Conservation (phyloP, 2,113 vertebrate species). For the Gracilinanus agilis region DNA sequence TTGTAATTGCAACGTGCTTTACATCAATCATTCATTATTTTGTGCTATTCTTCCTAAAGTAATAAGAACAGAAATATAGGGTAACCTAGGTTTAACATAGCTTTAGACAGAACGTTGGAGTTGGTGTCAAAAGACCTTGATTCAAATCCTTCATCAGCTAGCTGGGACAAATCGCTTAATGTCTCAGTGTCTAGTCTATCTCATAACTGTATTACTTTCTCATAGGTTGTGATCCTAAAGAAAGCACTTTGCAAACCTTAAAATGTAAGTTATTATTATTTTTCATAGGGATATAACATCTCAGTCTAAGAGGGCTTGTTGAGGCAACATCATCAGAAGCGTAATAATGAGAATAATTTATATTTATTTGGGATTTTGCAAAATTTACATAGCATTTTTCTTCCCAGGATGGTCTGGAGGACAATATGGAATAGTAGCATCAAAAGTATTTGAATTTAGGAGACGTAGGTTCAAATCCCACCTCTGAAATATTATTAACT, state of each 20-base stretch:
- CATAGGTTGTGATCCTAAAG: not conserved
- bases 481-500: not conserved
- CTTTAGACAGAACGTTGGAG: not conserved
- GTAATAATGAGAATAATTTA: not conserved
- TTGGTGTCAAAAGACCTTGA: not conserved
- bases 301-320: not conserved
- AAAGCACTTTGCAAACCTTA: not conserved
- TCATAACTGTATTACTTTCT: not conserved
- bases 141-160: not conserved
- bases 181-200: not conserved
- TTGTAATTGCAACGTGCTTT: not conserved
- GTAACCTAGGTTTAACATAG: not conserved
- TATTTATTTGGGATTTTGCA: not conserved
- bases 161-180: not conserved
- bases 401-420: not conserved
- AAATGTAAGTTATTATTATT: not conserved
- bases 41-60: not conserved
- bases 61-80: not conserved
- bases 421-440: not conserved
- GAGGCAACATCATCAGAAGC: not conserved
- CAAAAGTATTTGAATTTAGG: not conserved
- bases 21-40: not conserved
- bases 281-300: not conserved
- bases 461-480: not conserved
- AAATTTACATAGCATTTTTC: not conserved